Evolutionary conservation across 2,797 vertebrate genomes (phyloP).

Genomic region (Oophaga sylvatica): DNA sequence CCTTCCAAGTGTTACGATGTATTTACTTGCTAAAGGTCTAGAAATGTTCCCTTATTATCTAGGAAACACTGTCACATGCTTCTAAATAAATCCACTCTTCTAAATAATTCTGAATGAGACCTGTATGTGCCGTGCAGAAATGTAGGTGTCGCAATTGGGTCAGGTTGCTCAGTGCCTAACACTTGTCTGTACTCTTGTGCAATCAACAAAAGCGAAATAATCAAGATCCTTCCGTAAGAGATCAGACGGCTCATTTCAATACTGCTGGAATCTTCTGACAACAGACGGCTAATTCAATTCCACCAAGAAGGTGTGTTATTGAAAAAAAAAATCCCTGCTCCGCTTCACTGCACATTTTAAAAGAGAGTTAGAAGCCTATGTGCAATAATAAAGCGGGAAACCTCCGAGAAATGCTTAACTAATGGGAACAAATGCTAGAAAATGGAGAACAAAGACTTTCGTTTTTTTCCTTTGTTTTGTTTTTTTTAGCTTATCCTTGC

Average conservation of each 20-base stretch:
- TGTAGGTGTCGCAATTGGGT: neutral
- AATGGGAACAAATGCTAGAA: slow-evolving; percentile 12
- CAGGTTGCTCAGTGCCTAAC: neutral
- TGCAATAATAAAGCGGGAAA: slow-evolving; percentile 8
- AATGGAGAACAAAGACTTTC: slow-evolving; percentile 11
- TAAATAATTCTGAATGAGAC: slow-evolving; percentile 4
- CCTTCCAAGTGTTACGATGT: slow-evolving; percentile 26
- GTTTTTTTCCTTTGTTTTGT: no score
- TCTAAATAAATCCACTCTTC: neutral
- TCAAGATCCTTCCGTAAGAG: slow-evolving; percentile 17
- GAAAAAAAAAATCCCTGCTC: slow-evolving; percentile 15
- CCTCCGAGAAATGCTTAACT: neutral
- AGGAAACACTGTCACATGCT: neutral
- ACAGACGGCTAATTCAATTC: slow-evolving; percentile 44
- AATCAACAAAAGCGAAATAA: slow-evolving; percentile 48
- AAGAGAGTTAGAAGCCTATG: neutral
- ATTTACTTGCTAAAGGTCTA: neutral
- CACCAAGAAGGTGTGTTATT: slow-evolving; percentile 12
- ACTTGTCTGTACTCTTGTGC: slow-evolving; percentile 33
- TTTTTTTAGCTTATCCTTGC: neutral
- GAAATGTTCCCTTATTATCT: slow-evolving; percentile 9
- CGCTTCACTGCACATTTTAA: slow-evolving; percentile 17
- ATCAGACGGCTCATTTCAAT: slow-evolving; percentile 25
- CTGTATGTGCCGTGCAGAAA: neutral
- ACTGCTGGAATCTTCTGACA: slow-evolving; percentile 32